These are phyloP conservation scores for Cnemophilus loriae DNA, from an alignment of 2,113 vertebrate genomes.

Conservation along the genomic window DNA sequence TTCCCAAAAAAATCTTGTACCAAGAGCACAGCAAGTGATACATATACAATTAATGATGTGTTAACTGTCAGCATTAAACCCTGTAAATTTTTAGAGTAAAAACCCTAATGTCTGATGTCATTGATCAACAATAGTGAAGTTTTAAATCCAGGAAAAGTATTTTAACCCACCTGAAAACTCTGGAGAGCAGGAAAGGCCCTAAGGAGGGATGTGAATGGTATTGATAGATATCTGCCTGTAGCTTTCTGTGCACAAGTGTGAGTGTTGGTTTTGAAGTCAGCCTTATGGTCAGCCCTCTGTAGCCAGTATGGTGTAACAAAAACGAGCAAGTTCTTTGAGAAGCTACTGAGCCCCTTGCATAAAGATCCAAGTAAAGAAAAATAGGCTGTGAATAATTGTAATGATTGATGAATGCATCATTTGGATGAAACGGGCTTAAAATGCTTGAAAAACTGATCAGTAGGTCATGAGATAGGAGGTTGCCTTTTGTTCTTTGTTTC, in stretches of 20 bases:
- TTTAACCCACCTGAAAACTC: not conserved
- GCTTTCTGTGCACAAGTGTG: not conserved
- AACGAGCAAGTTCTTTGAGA: not conserved
- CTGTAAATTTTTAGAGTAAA: not conserved
- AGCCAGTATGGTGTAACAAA: not conserved
- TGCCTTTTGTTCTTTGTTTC: not conserved
- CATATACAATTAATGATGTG: not conserved
- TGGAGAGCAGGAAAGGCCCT: not conserved
- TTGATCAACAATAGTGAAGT: not conserved
- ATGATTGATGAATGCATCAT: not conserved
- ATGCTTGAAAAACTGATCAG: not conserved
- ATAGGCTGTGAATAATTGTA: not conserved
- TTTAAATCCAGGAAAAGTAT: not conserved
- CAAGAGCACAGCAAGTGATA: not conserved
- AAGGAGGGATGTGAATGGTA: not conserved
- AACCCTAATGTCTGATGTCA: not conserved
- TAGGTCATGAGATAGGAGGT: not conserved
- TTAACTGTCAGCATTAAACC: not conserved
- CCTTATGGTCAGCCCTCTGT: not conserved
- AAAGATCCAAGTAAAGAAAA: not conserved
- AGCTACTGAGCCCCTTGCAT: not conserved
- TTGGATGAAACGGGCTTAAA: not conserved
- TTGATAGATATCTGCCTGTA: not conserved
- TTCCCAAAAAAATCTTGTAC: not conserved
- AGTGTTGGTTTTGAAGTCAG: not conserved